Conservation (phyloP, 1,140 invertebrate genomes). For the Aphelenchoides avenae region DNA sequence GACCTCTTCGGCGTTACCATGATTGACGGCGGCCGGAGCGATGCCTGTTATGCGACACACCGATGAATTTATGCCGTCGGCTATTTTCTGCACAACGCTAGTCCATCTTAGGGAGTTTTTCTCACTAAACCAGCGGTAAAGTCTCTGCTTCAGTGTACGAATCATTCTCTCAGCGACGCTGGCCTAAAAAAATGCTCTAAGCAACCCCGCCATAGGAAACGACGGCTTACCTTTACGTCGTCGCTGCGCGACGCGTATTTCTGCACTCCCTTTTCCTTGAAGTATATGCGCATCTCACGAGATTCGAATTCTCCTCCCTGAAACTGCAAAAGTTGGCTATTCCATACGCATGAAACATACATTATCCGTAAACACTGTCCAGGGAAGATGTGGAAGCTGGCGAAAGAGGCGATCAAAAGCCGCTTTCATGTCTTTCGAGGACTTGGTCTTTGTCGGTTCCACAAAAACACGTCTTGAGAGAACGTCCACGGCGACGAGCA, state of each 20-base stretch:
- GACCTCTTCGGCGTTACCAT: conserved; percentile 9
- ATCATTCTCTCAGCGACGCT: conserved; percentile 36
- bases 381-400: conserved; percentile 13
- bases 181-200: too few species aligned
- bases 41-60: conserved; percentile 22
- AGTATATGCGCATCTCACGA: conserved; percentile 11
- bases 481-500: conserved; percentile 28
- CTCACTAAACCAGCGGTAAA: conserved; percentile 33
- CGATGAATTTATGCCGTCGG: conserved; percentile 25
- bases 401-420: conserved; percentile 17
- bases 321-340: too few species aligned
- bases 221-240: conserved; percentile 15
- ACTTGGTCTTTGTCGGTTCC: conserved; percentile 9
- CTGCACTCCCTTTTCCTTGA: conserved; percentile 8
- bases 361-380: conserved; percentile 20
- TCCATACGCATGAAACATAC: too few species aligned
- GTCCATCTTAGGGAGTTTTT: conserved; percentile 15
- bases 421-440: conserved; percentile 3
- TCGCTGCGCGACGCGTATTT: not conserved
- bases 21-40: conserved; percentile 11
- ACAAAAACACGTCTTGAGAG: conserved; percentile 18
- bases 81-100: conserved; percentile 22
- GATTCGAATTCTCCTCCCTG: conserved; percentile 25
- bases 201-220: too few species aligned
- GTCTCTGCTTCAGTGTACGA: conserved; percentile 31